These are phyloP conservation scores for Lobophora halterata DNA, from an alignment of 2,888 invertebrate genomes.

Conservation along the genomic window DNA sequence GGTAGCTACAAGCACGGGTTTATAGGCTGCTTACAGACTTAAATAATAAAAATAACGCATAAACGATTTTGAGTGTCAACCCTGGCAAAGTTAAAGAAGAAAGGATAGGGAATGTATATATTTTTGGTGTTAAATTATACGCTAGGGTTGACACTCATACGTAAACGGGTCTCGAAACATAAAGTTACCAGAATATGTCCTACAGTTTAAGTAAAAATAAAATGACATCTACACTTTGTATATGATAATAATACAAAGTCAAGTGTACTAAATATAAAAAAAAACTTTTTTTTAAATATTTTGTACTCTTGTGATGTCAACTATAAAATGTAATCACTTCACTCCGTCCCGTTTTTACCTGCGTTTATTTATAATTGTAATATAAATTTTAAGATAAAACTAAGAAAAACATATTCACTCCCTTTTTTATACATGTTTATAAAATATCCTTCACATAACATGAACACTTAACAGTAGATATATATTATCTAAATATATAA, in stretches of 20 bases:
- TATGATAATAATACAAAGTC: too few species aligned
- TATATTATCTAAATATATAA: background rate
- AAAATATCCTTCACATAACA: background rate
- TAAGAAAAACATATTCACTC: conserved; percentile 11
- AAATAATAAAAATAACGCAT: conserved; percentile 39
- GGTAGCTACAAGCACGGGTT: conserved; percentile 63
- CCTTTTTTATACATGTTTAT: conserved; percentile 5
- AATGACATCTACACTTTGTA: conserved; percentile 44
- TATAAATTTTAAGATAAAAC: conserved; percentile 20
- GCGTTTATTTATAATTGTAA: conserved; percentile 40
- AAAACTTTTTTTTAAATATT: conserved; percentile 10
- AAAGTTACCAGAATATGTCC: conserved; percentile 75
- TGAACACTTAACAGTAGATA: background rate
- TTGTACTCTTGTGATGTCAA: conserved; percentile 42
- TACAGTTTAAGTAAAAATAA: conserved; percentile 51
- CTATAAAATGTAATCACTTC: conserved; percentile 34
- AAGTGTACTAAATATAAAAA: too few species aligned
- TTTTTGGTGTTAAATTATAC: conserved; percentile 30
- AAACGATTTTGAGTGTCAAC: conserved; percentile 46
- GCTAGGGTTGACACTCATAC: conserved; percentile 50
- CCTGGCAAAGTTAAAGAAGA: too few species aligned
- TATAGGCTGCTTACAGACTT: conserved; percentile 58
- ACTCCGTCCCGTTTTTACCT: conserved; percentile 61
- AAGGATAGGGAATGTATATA: conserved; percentile 27
- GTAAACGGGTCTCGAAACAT: conserved; percentile 73